Conservation (phyloP, 1,140 invertebrate genomes). For the Drosophila sp. region DNA sequence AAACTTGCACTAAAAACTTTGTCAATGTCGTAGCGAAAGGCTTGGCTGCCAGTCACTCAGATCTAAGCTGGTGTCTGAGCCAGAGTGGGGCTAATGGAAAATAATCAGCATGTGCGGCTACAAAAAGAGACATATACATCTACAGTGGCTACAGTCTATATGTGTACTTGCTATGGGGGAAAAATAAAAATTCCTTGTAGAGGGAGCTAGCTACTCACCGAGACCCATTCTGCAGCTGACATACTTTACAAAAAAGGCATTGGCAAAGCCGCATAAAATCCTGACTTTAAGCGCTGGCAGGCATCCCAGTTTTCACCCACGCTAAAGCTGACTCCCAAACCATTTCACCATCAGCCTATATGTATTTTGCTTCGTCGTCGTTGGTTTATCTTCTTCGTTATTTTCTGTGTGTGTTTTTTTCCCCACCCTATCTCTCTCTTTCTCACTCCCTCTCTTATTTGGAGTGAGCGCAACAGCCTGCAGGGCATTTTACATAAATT, state of each 20-base stretch:
- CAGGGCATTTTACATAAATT: conserved; percentile 76
- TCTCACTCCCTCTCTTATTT: too few species aligned
- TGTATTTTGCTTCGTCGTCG: conserved; percentile 11
- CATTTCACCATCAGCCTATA: conserved; percentile 35
- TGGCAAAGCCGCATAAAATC: conserved; percentile 57
- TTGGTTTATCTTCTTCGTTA: conserved; percentile 19
- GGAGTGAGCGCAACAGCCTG: conserved; percentile 43
- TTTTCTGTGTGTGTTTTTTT: conserved; percentile 13
- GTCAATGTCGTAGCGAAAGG: conserved; percentile 17
- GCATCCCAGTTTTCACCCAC: conserved; percentile 45
- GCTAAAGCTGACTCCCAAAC: neutral
- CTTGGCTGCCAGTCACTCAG: conserved; percentile 20
- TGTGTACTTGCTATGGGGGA: conserved; percentile 11
- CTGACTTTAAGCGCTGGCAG: conserved; percentile 69
- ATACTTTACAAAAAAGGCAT: conserved; percentile 64
- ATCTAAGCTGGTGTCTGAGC: conserved; percentile 6
- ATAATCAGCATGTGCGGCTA: conserved; percentile 45
- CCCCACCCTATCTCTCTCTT: neutral
- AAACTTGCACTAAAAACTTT: conserved; percentile 33
- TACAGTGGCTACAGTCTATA: neutral
- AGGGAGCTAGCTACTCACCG: conserved; percentile 27
- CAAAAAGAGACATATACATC: conserved; percentile 40
- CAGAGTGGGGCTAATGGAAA: conserved; percentile 45
- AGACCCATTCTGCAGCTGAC: conserved; percentile 57
- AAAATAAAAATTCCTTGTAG: conserved; percentile 2